Percentiles rank a stretch among this genome's conserved stretches.
These are phyloP conservation scores for Mythimna impura DNA, from an alignment of 2,888 invertebrate genomes.

Conservation along the genomic window DNA sequence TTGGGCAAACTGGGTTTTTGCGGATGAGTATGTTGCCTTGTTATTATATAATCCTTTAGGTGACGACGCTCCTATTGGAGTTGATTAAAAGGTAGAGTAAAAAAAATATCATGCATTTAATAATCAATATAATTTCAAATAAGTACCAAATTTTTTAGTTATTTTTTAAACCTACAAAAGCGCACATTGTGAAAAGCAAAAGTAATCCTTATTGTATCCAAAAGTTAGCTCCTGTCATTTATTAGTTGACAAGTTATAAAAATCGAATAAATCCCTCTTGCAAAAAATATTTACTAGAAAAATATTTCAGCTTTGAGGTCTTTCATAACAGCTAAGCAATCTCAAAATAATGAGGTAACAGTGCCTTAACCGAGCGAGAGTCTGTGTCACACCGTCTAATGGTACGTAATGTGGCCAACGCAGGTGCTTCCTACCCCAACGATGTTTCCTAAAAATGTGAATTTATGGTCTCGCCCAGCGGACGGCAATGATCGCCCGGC, in stretches of 20 bases:
- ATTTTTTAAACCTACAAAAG: background rate
- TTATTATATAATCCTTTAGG: constrained; percentile 24
- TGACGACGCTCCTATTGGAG: background rate
- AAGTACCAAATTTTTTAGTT: background rate
- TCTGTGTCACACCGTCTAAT: constrained; percentile 77
- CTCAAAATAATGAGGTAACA: constrained; percentile 52
- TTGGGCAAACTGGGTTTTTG: constrained; percentile 11
- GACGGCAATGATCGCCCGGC: constrained; percentile 87
- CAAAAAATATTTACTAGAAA: background rate
- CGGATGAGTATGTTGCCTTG: background rate
- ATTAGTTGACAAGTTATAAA: background rate
- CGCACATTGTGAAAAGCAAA: background rate
- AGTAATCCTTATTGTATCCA: background rate
- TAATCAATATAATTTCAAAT: too few species aligned
- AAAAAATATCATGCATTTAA: too few species aligned
- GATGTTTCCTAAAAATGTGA: constrained; percentile 87
- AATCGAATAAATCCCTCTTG: background rate
- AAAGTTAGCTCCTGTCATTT: background rate
- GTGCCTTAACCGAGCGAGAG: constrained; percentile 70
- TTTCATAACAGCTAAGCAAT: constrained; percentile 35
- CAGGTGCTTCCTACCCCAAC: constrained; percentile 81
- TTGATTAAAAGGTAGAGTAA: background rate
- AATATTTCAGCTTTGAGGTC: background rate
- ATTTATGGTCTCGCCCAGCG: constrained; percentile 85
- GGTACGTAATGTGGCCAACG: constrained; percentile 79